phyloP scores from a whole-genome alignment of 2,797 vertebrate genomes.

The Lepilemur septentrionalis region DNA sequence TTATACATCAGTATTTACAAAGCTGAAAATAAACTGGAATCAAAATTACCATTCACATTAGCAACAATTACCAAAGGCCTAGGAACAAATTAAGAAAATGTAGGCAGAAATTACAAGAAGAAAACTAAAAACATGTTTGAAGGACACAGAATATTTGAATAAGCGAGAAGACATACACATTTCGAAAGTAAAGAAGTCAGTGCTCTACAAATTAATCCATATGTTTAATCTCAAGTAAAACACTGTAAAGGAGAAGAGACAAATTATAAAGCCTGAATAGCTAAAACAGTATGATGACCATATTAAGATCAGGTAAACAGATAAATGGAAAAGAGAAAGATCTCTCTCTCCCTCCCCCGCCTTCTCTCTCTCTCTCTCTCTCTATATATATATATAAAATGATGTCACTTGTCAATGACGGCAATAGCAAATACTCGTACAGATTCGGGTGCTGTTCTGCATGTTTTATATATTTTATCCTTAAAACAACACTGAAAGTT shows the following conservation, averaged over 20 bases:
- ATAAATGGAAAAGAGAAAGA: background rate
- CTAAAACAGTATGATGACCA: background rate
- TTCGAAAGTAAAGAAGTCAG: background rate
- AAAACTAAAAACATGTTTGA: background rate
- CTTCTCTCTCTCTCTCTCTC: too few species aligned
- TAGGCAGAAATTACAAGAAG: background rate
- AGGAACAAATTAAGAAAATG: background rate
- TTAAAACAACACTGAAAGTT: background rate
- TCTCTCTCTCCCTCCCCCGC: background rate
- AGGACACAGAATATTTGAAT: background rate
- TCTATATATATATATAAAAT: too few species aligned
- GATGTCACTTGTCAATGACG: fast-evolving
- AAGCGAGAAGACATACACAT: background rate
- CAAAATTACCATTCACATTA: background rate
- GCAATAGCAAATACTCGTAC: background rate
- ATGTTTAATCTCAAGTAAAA: background rate
- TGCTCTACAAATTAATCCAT: background rate
- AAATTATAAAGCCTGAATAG: background rate
- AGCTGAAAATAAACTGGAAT: background rate
- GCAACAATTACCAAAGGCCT: background rate
- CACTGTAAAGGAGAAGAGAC: background rate
- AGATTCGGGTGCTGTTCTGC: background rate
- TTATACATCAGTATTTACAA: background rate
- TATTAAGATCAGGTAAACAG: background rate
- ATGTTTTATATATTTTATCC: background rate